Evolutionary conservation across 2,113 vertebrate genomes (phyloP).

Genomic region (Antigone vipio): DNA sequence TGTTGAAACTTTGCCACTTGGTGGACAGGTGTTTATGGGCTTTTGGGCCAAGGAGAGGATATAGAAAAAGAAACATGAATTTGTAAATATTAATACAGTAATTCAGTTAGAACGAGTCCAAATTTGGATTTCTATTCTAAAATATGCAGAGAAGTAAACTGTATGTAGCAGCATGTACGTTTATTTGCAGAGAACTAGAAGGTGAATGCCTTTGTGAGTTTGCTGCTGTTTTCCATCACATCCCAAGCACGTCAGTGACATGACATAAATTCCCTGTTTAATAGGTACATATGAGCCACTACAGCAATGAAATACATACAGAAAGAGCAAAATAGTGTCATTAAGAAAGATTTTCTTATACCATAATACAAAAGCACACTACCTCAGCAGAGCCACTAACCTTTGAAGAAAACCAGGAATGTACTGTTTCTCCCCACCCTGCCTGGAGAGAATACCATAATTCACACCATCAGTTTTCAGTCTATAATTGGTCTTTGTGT

Average conservation of each 20-base stretch:
- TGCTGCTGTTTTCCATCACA: neutral
- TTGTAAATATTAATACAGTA: neutral
- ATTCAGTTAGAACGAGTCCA: neutral
- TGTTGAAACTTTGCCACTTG: neutral
- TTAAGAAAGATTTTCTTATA: neutral
- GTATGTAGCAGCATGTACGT: accelerated
- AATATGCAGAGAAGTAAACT: neutral
- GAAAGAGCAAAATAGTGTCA: neutral
- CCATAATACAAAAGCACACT: neutral
- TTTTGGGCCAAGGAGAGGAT: neutral
- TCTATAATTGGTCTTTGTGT: neutral
- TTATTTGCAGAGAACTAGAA: neutral
- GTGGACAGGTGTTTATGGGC: neutral
- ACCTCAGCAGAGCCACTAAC: neutral
- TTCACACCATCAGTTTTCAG: neutral
- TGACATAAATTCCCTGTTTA: neutral
- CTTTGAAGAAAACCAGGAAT: neutral
- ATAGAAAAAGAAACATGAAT: neutral
- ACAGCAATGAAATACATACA: neutral
- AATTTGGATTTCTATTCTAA: neutral
- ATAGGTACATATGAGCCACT: neutral
- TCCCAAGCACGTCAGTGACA: neutral
- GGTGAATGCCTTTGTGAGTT: neutral
- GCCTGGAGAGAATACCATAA: neutral
- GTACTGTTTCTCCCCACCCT: neutral